phyloP scores from a whole-genome alignment of 1,140 invertebrate genomes.

The Drosophila navojoa region DNA sequence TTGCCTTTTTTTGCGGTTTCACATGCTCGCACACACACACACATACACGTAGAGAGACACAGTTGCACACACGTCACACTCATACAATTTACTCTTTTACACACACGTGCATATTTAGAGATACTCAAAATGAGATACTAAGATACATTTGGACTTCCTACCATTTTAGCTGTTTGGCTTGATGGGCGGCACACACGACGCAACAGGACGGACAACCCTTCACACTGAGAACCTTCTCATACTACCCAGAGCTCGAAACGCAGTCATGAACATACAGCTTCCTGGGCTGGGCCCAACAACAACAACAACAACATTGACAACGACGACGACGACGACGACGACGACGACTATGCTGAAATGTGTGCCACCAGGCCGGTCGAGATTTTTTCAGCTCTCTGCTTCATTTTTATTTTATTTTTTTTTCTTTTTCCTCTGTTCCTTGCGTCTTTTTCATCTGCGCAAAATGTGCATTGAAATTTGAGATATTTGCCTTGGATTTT shows the following conservation, averaged over 20 bases:
- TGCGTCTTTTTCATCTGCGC: constrained; percentile 29
- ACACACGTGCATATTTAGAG: constrained; percentile 74
- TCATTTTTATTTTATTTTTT: constrained; percentile 5
- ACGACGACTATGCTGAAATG: constrained; percentile 43
- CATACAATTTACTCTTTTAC: constrained; percentile 12
- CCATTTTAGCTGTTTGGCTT: constrained; percentile 73
- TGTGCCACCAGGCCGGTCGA: constrained; percentile 68
- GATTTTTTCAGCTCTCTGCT: constrained; percentile 19
- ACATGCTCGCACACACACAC: constrained; percentile 29
- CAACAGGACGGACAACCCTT: constrained; percentile 47
- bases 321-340: too few relatives aligned
- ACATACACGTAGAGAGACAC: constrained; percentile 3
- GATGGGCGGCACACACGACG: constrained; percentile 74
- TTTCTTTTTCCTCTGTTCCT: constrained; percentile 5
- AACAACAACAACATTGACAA: too few relatives aligned
- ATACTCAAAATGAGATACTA: constrained; percentile 82
- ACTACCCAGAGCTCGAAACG: constrained; percentile 3
- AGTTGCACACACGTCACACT: constrained; percentile 5
- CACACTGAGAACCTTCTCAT: constrained; percentile 28
- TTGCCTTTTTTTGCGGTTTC: constrained; percentile 73
- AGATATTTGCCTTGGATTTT: constrained; percentile 80
- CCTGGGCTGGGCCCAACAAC: constrained; percentile 47
- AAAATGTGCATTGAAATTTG: constrained; percentile 75
- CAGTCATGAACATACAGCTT: constrained; percentile 33
- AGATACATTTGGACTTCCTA: constrained; percentile 82